These are phyloP conservation scores for Phyllotreta striolata DNA, from an alignment of 2,888 invertebrate species.

Conservation along the genomic window DNA sequence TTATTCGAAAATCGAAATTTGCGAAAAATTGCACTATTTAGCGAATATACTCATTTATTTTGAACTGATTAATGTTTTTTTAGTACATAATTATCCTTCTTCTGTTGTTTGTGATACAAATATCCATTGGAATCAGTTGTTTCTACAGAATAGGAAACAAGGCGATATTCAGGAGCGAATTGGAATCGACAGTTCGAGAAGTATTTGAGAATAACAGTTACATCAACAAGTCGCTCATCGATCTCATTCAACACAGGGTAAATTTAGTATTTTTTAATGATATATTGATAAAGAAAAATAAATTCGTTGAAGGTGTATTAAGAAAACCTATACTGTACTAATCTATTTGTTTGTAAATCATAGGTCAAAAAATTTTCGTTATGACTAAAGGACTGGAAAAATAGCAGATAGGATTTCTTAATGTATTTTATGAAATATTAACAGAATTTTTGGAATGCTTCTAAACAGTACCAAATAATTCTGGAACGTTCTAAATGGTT, in stretches of 20 bases:
- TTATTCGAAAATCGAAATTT: not conserved
- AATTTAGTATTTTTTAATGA: no score
- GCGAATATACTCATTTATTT: not conserved
- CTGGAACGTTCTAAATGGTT: no score
- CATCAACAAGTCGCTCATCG: slow-evolving; percentile 29
- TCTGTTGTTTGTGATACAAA: slow-evolving; percentile 30
- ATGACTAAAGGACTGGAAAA: no score
- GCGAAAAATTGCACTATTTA: not conserved
- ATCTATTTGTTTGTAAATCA: no score
- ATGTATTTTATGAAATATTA: no score
- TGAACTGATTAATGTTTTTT: slow-evolving; percentile 17
- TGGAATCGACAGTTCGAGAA: slow-evolving; percentile 29
- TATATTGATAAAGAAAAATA: no score
- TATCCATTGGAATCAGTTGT: slow-evolving; percentile 30
- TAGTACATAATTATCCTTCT: slow-evolving; percentile 34
- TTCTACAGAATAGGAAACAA: slow-evolving; percentile 32
- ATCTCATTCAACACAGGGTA: slow-evolving; percentile 40
- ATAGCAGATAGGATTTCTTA: no score
- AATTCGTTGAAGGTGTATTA: no score
- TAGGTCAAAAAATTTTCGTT: no score
- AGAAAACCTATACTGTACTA: no score
- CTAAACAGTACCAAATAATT: no score
- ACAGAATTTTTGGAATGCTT: no score
- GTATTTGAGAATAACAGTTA: slow-evolving; percentile 31
- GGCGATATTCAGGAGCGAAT: slow-evolving; percentile 21